These are phyloP conservation scores for Sinhomidia bicolor DNA, from an alignment of 2,888 invertebrate genomes.

Conservation along the genomic window DNA sequence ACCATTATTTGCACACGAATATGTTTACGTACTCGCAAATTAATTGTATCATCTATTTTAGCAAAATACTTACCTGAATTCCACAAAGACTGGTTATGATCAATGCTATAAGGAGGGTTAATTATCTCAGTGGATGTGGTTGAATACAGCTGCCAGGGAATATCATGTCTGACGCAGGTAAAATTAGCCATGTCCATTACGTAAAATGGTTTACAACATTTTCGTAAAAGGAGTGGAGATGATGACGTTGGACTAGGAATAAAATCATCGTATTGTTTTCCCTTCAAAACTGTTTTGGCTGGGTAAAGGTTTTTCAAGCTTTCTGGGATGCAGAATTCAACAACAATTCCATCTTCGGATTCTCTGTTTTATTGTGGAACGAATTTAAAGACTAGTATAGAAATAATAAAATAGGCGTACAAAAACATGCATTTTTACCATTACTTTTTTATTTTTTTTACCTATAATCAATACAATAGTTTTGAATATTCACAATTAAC, in stretches of 20 bases:
- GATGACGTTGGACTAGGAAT: not conserved
- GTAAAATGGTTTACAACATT: conserved; percentile 67
- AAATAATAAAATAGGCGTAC: not conserved
- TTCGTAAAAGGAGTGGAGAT: conserved; percentile 35
- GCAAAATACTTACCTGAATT: conserved; percentile 22
- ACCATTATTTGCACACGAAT: not conserved
- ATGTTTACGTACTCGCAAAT: not conserved
- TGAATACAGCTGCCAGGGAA: conserved; percentile 60
- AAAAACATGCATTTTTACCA: not conserved
- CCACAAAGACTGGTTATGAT: conserved; percentile 13
- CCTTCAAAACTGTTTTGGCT: conserved; percentile 9
- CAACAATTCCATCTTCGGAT: not conserved
- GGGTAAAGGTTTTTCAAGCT: not conserved
- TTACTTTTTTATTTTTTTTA: too few relatives aligned
- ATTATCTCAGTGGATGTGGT: conserved; percentile 6
- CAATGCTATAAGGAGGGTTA: not conserved
- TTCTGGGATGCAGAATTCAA: conserved; percentile 37
- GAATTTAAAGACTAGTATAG: not conserved
- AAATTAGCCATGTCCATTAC: conserved; percentile 53
- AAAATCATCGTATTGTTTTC: not conserved
- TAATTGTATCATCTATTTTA: not conserved
- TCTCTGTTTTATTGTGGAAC: not conserved
- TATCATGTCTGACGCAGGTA: conserved; percentile 58
- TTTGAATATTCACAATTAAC: conserved; percentile 25
- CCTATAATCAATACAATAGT: conserved; percentile 67